A percentile compares a stretch with the other conserved stretches of the same genome.
phyloP scores from a whole-genome alignment of 2,888 invertebrate genomes.

The Dendrolimus houi region DNA sequence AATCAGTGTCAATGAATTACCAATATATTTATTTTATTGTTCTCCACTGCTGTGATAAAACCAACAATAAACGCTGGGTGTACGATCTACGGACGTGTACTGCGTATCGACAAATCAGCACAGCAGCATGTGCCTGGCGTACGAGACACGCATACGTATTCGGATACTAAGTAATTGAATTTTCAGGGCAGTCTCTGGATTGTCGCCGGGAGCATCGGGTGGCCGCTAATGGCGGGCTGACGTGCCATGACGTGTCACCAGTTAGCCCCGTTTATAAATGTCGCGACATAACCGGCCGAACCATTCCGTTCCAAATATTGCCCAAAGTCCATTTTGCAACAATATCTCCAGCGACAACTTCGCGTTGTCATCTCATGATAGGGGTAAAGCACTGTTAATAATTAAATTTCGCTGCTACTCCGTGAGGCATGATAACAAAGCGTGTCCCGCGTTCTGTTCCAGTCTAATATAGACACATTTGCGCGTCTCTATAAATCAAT shows the following conservation, averaged over 20 bases:
- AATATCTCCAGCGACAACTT: slow-evolving; percentile 27
- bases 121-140: slow-evolving; percentile 9
- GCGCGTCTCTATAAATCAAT: slow-evolving; percentile 15
- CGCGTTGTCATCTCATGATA: slow-evolving; percentile 25
- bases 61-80: too few relatives aligned
- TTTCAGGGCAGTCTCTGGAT: slow-evolving; percentile 41
- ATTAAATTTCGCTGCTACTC: slow-evolving; percentile 37
- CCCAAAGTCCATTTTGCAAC: slow-evolving; percentile 32
- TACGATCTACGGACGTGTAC: too few relatives aligned
- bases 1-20: too few relatives aligned
- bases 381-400: slow-evolving; percentile 39
- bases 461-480: slow-evolving; percentile 15
- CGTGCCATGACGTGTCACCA: slow-evolving; percentile 38
- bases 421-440: slow-evolving; percentile 28
- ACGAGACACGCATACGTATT: slow-evolving; percentile 44
- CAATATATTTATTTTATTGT: too few relatives aligned
- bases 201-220: slow-evolving; percentile 29
- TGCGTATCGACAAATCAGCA: too few relatives aligned
- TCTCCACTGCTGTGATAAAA: too few relatives aligned
- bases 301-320: slow-evolving; percentile 25
- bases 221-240: slow-evolving; percentile 42
- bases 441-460: slow-evolving; percentile 20
- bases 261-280: slow-evolving; percentile 40
- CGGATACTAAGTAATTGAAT: slow-evolving; percentile 59
- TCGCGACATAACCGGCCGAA: slow-evolving; percentile 21